Evolutionary conservation across 1,140 invertebrate genomes (phyloP), one percentile per base, ranked within the genome.

Genomic region (Rhizoglyphus robini): DNA sequence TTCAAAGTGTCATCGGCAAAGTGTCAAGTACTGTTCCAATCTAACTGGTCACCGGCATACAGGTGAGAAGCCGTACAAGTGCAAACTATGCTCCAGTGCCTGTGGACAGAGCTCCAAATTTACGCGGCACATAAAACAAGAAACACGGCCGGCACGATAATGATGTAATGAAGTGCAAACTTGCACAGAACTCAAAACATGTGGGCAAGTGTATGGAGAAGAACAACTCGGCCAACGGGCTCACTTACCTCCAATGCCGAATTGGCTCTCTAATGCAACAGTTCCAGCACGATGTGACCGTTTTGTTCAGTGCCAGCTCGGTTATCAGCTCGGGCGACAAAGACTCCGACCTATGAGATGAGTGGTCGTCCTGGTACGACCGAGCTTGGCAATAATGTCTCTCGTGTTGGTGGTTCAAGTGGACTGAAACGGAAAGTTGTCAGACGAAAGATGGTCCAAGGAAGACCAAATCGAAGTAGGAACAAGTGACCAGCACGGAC

Each of bases 141-240:
- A 99, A 96, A 0, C 96, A 99, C 77, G 96, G 96, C 0, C 82
- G 96, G 68, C 83, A 94, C 38, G 96, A 96, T 36, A 99, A 99
- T 77, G 95, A 98, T 75, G 90, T 94, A 3, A 99, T 96, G 75
- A 86, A 91, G 51, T 99, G 96, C 77, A 85, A 95, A 38, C 99
- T 99, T 76, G 25, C 92, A 96, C 20, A 96, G 92, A 54, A 99
- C 96, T 0, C 80, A 78, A 99, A 99, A 76, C 96, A 99, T 79
- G 99, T 99, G 96, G 81, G 96, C 25, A 99, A 99, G 78, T 99
- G 96, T 79, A 94, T 99, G 41, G 95, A 97, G 64, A 95, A 94
- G 76, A 89, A 92, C 76, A 81, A 80, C 69, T 80, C 77, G 66
- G 77, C 79, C 69, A 49, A 41, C 36, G 74, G 65, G 15, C 4